Conservation (phyloP, 2,113 vertebrate genomes). For the Oplegnathus fasciatus region DNA sequence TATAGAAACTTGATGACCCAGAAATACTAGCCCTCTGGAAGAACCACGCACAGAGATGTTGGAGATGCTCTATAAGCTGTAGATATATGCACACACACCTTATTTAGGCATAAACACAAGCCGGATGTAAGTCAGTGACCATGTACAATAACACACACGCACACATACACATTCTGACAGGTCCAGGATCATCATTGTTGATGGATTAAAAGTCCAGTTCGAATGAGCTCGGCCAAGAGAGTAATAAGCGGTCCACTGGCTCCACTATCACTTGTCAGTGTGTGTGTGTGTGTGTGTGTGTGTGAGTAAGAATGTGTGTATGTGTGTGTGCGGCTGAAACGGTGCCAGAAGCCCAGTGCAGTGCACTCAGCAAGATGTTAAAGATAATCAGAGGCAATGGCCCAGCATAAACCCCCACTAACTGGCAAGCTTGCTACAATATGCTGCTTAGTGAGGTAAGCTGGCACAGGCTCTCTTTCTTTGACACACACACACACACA, state of each 20-base stretch:
- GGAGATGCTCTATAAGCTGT: not conserved
- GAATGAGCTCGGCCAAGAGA: slow-evolving; percentile 42
- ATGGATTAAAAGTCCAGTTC: slow-evolving; percentile 60
- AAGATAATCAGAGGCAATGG: slow-evolving; percentile 72
- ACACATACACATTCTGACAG: not conserved
- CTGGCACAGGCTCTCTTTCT: slow-evolving; percentile 19
- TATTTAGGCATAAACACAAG: not conserved
- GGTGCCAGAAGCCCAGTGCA: slow-evolving; percentile 38
- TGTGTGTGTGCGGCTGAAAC: slow-evolving; percentile 10
- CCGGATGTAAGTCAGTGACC: not conserved
- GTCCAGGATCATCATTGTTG: slow-evolving; percentile 39
- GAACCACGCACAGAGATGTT: not conserved
- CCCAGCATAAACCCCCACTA: slow-evolving; percentile 55
- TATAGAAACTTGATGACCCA: slow-evolving; percentile 53
- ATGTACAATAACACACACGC: not conserved
- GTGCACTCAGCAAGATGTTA: slow-evolving; percentile 70
- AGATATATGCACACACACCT: not conserved
- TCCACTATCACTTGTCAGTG: slow-evolving; percentile 29
- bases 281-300: slow-evolving; percentile 13
- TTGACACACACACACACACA: not conserved
- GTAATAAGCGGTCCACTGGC: slow-evolving; percentile 45
- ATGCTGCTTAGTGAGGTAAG: slow-evolving; percentile 59
- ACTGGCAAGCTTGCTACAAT: slow-evolving; percentile 54
- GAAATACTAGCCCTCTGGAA: slow-evolving; percentile 36
- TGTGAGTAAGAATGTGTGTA: not conserved